These are phyloP conservation scores for Chaetops frenatus DNA, from an alignment of 2,113 vertebrate species.

Conservation along the genomic window DNA sequence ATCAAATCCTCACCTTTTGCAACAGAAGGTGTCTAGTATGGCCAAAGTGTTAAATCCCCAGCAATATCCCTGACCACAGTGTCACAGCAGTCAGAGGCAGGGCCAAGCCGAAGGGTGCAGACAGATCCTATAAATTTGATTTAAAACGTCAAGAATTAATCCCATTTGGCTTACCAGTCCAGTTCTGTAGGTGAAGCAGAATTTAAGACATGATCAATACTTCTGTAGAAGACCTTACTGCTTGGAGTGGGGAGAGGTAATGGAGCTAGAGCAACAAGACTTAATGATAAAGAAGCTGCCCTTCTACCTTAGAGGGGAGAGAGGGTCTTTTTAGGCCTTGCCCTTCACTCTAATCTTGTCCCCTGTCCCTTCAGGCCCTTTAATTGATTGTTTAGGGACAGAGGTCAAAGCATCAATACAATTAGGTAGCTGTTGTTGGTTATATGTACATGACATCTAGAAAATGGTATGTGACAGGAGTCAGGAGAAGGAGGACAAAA, in stretches of 20 bases:
- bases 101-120: conserved; percentile 37
- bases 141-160: conserved; percentile 60
- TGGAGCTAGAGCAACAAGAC: not conserved
- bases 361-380: not conserved
- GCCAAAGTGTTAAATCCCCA: conserved; percentile 59
- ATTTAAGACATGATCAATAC: conserved; percentile 42
- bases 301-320: not conserved
- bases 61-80: conserved; percentile 40
- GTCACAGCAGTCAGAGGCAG: conserved; percentile 42
- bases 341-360: not conserved
- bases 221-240: not conserved
- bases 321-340: not conserved
- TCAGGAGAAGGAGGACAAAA: not conserved
- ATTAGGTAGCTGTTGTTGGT: not conserved
- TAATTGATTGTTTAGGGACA: not conserved
- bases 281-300: not conserved
- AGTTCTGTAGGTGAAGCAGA: not conserved
- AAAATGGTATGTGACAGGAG: not conserved
- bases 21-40: conserved; percentile 9
- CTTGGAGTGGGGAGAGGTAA: not conserved
- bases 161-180: not conserved
- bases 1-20: conserved; percentile 46
- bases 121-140: conserved; percentile 48
- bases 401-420: not conserved
- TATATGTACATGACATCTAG: not conserved